A percentile compares a stretch with the other conserved stretches of the same genome.
phyloP scores from a whole-genome alignment of 2,113 vertebrate genomes.

The Benthochromis sp. region DNA sequence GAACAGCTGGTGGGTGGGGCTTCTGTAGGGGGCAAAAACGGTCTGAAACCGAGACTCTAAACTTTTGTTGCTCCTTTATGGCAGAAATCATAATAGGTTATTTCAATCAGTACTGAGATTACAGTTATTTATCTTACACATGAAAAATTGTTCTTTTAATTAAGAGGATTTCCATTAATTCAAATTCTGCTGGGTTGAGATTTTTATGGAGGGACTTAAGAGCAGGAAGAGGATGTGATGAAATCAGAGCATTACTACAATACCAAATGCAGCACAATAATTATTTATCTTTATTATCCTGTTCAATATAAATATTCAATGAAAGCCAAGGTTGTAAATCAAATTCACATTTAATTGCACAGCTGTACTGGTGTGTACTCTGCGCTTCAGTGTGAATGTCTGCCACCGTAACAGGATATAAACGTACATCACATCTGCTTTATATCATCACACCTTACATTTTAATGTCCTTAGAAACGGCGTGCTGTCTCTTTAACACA shows the following conservation, averaged over 20 bases:
- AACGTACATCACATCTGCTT: accelerated
- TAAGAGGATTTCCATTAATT: neutral
- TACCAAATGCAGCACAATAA: neutral
- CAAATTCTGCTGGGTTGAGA: neutral
- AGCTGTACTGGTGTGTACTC: neutral
- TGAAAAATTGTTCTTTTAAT: neutral
- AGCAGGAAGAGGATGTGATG: neutral
- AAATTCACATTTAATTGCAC: neutral
- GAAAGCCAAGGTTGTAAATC: neutral
- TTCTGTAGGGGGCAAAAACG: accelerated
- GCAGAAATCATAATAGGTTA: neutral
- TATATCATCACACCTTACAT: neutral
- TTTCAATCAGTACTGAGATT: neutral
- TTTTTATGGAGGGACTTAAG: neutral
- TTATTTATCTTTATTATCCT: neutral
- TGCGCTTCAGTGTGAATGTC: neutral
- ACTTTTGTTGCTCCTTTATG: neutral
- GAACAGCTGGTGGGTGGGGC: neutral
- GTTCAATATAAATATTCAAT: neutral
- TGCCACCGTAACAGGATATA: neutral
- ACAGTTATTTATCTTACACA: neutral
- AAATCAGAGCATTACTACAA: neutral
- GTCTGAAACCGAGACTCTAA: neutral
- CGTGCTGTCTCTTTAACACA: neutral
- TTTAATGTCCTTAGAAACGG: accelerated